Conservation (phyloP, 2,888 invertebrate species). For the Eugnorisma glareosa region DNA sequence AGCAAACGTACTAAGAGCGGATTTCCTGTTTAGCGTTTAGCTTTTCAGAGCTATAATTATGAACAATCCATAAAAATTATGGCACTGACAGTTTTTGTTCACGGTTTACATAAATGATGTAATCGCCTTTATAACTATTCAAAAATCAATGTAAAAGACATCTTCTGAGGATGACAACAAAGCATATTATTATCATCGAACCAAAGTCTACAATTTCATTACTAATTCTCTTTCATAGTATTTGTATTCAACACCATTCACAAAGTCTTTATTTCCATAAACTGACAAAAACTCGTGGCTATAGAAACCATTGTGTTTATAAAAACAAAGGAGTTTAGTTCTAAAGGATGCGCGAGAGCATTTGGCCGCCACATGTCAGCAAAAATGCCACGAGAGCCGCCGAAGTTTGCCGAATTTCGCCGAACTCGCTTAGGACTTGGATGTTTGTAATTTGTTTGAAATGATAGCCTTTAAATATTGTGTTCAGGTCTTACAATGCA, state of each 20-base stretch:
- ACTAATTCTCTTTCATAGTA: background rate
- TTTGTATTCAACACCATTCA: constrained; percentile 42
- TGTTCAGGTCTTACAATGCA: constrained; percentile 45
- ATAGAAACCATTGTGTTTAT: constrained; percentile 47
- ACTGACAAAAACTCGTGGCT: constrained; percentile 47
- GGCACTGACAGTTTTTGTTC: background rate
- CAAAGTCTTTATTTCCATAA: constrained; percentile 35
- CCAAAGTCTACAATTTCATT: background rate
- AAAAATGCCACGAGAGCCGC: constrained; percentile 75
- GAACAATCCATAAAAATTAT: background rate
- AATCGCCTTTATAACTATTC: background rate
- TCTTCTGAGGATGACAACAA: background rate
- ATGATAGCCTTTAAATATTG: constrained; percentile 2
- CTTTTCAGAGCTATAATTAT: background rate
- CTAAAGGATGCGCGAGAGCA: constrained; percentile 78
- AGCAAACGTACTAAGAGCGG: background rate
- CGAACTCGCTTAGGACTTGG: constrained; percentile 65
- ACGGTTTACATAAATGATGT: background rate
- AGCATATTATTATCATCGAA: background rate
- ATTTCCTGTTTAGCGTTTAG: background rate
- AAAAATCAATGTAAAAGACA: background rate
- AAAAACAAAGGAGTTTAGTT: constrained; percentile 65
- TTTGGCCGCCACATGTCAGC: constrained; percentile 85
- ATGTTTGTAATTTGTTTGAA: constrained; percentile 11
- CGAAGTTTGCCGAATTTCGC: constrained; percentile 74